Evolutionary conservation across 2,888 invertebrate genomes (phyloP).

Genomic region (Drosophila leonis): DNA sequence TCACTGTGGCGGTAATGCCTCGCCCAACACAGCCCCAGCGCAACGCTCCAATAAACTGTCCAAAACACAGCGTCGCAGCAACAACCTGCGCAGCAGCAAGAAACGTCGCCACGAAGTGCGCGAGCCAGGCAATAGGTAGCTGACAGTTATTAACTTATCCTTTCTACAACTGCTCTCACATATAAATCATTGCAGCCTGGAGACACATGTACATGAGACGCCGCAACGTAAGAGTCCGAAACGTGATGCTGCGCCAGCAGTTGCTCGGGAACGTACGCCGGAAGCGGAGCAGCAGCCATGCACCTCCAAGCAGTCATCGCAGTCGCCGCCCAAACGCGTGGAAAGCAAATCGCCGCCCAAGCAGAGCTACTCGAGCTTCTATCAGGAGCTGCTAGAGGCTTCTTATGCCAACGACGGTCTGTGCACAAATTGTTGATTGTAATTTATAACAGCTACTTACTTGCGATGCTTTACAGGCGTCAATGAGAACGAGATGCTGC

Average conservation of each 20-base stretch:
- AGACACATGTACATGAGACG: slow-evolving; percentile 40
- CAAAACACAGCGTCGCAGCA: slow-evolving; percentile 65
- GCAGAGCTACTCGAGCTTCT: slow-evolving; percentile 81
- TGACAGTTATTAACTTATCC: neutral
- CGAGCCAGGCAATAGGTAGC: slow-evolving; percentile 58
- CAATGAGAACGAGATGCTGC: slow-evolving; percentile 85
- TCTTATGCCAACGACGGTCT: slow-evolving; percentile 84
- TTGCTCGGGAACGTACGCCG: slow-evolving; percentile 67
- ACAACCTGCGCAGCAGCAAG: slow-evolving; percentile 60
- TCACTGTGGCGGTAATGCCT: slow-evolving; percentile 69
- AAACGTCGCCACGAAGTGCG: slow-evolving; percentile 78
- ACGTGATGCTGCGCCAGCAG: slow-evolving; percentile 54
- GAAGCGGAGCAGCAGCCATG: slow-evolving; percentile 81
- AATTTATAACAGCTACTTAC: neutral
- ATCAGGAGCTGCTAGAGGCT: slow-evolving; percentile 85
- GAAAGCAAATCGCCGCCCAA: slow-evolving; percentile 52
- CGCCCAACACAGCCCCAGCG: slow-evolving; percentile 65
- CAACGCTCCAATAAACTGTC: slow-evolving; percentile 56
- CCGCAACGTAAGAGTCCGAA: slow-evolving; percentile 79
- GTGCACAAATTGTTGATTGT: slow-evolving; percentile 9
- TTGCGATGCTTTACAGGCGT: slow-evolving; percentile 44
- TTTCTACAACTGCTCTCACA: neutral
- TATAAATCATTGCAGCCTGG: slow-evolving; percentile 40
- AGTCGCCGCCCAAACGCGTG: slow-evolving; percentile 73
- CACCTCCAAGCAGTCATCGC: slow-evolving; percentile 83